Evolutionary conservation across 2,888 invertebrate species (phyloP), one percentile per base, ranked within the genome.

Genomic region (Aromia moschata): DNA sequence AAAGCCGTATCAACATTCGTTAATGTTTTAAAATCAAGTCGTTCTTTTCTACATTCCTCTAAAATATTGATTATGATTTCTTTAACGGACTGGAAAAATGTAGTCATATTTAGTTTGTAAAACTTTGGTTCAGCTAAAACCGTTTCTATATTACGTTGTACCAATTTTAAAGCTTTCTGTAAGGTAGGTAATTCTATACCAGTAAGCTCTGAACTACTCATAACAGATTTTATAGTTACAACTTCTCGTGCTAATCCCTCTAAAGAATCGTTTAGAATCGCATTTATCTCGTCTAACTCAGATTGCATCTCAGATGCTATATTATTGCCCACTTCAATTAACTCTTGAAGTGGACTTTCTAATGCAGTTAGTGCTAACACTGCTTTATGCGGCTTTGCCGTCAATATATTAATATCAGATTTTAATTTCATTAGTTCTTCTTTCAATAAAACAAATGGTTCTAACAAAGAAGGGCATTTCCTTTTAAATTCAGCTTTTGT

Each of bases 11-110:
- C 57, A 15, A 73, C 52, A 36, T 61, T 65, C 10, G 51, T 40
- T 14, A 70, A 43, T 45, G 64, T 58, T 37, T 68, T 70, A 25
- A 65, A 61, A 38, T 74, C 70, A 18, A 60, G 58, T 37, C 72
- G 67, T 46, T 72, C 62, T 41, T 67, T 67, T 41, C 64, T 66
- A 45, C 69, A 64, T 45, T 68, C 64, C 11, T 58, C 40, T n/a
- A 72, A 56, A 33, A 64, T 56, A 15, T 59, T 37, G 16, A 2
- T 36, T 14, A 72, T n/a, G 0, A 18, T 12, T 0, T 12, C 15
- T 31, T 62, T 62, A 4, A 67, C 12, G 1, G 31, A 16, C 2
- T 49, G 37, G n/a, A 61, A 38, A 14, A 54, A 9, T 44, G 57
- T 25, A 2, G 46, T 40, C 7, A 65, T 30, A 36, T 62, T 53